These are phyloP conservation scores for Bradypus variegatus DNA, from an alignment of 2,797 vertebrate genomes.

Conservation along the genomic window DNA sequence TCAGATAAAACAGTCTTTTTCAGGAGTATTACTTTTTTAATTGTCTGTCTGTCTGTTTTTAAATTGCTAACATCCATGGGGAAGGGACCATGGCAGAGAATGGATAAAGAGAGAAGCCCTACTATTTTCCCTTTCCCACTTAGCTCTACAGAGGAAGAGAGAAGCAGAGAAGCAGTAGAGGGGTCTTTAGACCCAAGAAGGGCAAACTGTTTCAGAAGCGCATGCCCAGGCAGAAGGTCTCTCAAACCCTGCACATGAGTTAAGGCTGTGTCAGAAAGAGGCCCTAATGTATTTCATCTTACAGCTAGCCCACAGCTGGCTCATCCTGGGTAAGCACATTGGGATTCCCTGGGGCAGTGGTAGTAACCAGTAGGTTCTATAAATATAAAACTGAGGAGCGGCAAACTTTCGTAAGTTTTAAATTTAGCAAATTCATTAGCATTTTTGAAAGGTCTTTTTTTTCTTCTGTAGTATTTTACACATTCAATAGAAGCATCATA, in stretches of 20 bases:
- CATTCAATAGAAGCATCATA: not conserved
- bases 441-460: not conserved
- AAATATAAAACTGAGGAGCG: not conserved
- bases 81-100: not conserved
- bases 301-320: fast-evolving
- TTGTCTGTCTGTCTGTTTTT: no score
- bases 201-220: not conserved
- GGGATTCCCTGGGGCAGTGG: not conserved
- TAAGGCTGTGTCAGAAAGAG: not conserved
- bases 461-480: not conserved
- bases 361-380: not conserved
- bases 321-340: no score
- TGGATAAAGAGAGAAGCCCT: not conserved
- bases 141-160: not conserved
- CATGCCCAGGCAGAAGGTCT: not conserved
- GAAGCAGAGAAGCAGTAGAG: not conserved
- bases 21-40: not conserved
- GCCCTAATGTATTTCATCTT: not conserved
- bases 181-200: not conserved
- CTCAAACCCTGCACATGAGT: not conserved
- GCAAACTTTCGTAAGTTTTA: not conserved
- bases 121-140: not conserved
- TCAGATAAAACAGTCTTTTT: not conserved
- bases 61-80: not conserved
- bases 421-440: not conserved